These are phyloP conservation scores for Struthio camelus DNA, from an alignment of 2,113 vertebrate genomes.

Conservation along the genomic window DNA sequence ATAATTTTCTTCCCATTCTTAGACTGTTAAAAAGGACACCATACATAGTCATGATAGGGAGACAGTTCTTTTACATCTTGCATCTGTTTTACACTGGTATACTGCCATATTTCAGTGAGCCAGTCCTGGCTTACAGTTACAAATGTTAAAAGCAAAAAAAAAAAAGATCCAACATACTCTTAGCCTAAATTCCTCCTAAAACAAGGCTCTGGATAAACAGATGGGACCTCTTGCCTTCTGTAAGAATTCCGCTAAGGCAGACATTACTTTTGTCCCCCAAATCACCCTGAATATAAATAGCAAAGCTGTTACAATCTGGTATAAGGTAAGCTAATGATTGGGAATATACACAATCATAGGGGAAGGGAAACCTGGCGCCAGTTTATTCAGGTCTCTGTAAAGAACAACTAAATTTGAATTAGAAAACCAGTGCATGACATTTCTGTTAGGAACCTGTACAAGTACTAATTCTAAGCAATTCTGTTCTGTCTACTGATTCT, in stretches of 20 bases:
- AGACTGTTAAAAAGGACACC: not conserved
- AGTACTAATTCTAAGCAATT: not conserved
- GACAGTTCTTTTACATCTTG: not conserved
- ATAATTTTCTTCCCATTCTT: not conserved
- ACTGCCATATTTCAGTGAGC: not conserved
- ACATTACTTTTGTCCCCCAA: accelerated
- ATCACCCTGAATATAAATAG: not conserved
- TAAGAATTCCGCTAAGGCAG: not conserved
- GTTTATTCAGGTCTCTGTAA: not conserved
- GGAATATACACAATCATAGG: not conserved
- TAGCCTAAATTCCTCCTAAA: not conserved
- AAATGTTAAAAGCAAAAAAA: not conserved
- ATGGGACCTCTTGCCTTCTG: not conserved
- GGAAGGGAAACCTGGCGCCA: not conserved
- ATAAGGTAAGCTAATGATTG: not conserved
- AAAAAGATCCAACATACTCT: not conserved
- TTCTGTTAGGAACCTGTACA: not conserved
- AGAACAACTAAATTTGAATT: not conserved
- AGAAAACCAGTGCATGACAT: not conserved
- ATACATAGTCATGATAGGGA: not conserved
- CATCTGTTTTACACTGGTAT: not conserved
- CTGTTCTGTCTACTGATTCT: not conserved
- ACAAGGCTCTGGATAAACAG: not conserved
- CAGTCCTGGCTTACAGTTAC: not conserved
- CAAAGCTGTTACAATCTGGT: not conserved